These are phyloP conservation scores for Botia almorhae DNA, from an alignment of 2,797 vertebrate genomes.

Conservation along the genomic window DNA sequence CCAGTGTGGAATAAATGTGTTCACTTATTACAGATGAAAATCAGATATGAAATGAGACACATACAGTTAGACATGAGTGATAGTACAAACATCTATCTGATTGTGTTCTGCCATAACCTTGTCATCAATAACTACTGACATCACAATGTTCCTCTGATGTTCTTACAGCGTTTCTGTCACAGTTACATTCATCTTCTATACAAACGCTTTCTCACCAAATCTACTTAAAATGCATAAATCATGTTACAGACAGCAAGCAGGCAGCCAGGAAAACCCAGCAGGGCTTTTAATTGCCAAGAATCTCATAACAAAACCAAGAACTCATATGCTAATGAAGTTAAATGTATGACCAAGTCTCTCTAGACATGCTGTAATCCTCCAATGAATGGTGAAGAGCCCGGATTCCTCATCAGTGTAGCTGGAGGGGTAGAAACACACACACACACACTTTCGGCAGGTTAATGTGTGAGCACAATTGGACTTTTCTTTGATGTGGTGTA, in stretches of 20 bases:
- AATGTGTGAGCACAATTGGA: not conserved
- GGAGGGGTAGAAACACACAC: not conserved
- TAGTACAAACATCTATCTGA: not conserved
- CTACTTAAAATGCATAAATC: not conserved
- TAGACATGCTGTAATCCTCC: not conserved
- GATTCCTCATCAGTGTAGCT: not conserved
- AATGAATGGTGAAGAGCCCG: not conserved
- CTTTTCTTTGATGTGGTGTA: not conserved
- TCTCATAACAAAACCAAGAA: constrained; percentile 1
- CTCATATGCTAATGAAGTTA: not conserved
- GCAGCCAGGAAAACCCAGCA: not conserved
- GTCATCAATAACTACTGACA: not conserved
- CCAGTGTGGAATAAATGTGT: not conserved
- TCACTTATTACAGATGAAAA: not conserved
- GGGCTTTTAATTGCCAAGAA: not conserved
- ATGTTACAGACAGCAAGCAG: not conserved
- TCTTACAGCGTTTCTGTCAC: not conserved
- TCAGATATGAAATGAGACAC: not conserved
- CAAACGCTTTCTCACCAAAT: not conserved
- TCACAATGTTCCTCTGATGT: not conserved
- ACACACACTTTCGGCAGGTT: not conserved
- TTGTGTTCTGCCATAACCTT: not conserved
- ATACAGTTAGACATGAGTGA: not conserved
- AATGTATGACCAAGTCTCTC: not conserved
- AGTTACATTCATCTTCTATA: too few relatives aligned